phyloP scores from a whole-genome alignment of 1,140 invertebrate genomes.

The Leptinotarsa defecta region DNA sequence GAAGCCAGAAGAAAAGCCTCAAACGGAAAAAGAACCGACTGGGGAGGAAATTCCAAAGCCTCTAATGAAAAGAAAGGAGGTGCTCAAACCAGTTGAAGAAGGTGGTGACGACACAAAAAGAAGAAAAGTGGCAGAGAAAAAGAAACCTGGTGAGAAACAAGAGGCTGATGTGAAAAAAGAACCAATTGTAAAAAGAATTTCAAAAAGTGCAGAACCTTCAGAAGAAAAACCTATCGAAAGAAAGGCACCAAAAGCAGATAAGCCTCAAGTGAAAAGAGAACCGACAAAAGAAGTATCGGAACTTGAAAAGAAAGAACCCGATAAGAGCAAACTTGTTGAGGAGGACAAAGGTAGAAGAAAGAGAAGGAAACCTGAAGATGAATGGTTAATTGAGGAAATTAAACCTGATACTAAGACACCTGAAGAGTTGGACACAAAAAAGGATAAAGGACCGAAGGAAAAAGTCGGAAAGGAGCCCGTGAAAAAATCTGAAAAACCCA shows the following conservation, averaged over 20 bases:
- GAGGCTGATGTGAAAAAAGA: not conserved
- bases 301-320: not conserved
- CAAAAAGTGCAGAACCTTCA: not conserved
- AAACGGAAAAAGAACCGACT: not conserved
- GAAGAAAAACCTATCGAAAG: not conserved
- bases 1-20: not conserved
- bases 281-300: not conserved
- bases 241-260: not conserved
- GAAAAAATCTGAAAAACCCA: not conserved
- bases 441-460: not conserved
- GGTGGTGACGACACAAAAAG: not conserved
- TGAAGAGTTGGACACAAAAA: not conserved
- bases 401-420: not conserved
- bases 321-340: not conserved
- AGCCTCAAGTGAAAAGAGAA: too few species aligned
- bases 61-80: not conserved
- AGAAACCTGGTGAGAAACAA: not conserved
- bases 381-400: too few species aligned
- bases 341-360: not conserved
- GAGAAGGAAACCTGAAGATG: too few species aligned
- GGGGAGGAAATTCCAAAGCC: not conserved
- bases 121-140: too few species aligned
- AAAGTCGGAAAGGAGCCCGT: not conserved
- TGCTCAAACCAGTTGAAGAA: not conserved
- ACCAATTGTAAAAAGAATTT: not conserved